Conservation (phyloP, 1,140 invertebrate species). For the Nasonia longicornis region DNA sequence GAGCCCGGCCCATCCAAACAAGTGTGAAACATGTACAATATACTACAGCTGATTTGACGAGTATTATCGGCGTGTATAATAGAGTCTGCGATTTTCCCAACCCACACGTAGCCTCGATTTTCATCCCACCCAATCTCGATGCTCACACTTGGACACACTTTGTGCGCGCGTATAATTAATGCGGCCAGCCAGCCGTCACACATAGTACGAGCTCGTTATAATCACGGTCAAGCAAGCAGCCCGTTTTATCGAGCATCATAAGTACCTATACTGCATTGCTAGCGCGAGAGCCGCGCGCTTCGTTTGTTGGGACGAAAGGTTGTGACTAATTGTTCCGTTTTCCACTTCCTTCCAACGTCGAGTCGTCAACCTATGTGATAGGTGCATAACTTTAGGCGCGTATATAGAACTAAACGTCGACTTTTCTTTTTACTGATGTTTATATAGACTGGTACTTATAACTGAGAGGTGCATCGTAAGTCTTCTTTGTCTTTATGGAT, state of each 20-base stretch:
- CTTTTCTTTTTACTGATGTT: not conserved
- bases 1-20: too few species aligned
- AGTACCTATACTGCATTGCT: not conserved
- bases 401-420: not conserved
- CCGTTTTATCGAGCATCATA: not conserved
- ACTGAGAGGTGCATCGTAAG: not conserved
- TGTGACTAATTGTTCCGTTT: slow-evolving; percentile 31
- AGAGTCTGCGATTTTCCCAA: too few species aligned
- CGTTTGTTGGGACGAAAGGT: not conserved
- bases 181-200: not conserved
- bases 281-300: not conserved
- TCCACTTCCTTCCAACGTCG: slow-evolving; percentile 3
- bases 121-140: too few species aligned
- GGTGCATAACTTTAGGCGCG: not conserved
- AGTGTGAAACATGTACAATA: too few species aligned
- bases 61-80: too few species aligned
- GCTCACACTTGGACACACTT: too few species aligned
- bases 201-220: not conserved
- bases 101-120: too few species aligned
- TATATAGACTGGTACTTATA: not conserved
- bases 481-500: not conserved
- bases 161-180: not conserved
- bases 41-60: too few species aligned
- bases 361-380: not conserved
- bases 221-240: not conserved